These are phyloP conservation scores for Torymus aiolomorphi DNA, from an alignment of 2,888 invertebrate species.

Conservation along the genomic window DNA sequence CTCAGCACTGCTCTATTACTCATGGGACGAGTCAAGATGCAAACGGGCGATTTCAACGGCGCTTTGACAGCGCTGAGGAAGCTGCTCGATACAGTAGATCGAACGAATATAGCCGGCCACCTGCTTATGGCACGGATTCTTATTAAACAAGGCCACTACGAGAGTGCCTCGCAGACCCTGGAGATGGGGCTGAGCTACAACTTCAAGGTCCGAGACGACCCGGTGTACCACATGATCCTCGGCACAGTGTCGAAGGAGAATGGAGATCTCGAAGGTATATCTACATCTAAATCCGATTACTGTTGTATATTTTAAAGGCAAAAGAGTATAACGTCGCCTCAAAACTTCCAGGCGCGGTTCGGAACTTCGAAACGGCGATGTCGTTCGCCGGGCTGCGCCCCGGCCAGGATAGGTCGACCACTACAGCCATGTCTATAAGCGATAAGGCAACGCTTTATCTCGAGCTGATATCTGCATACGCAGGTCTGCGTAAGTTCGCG, in stretches of 20 bases:
- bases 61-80: slow-evolving; percentile 85
- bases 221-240: slow-evolving; percentile 91
- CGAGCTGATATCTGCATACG: slow-evolving; percentile 88
- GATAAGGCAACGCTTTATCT: slow-evolving; percentile 92
- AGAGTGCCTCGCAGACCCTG: slow-evolving; percentile 89
- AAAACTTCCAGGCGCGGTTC: slow-evolving; percentile 77
- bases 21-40: slow-evolving; percentile 87
- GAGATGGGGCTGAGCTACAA: slow-evolving; percentile 94
- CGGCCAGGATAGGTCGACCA: neutral
- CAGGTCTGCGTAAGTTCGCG: slow-evolving; percentile 82
- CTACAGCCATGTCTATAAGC: slow-evolving; percentile 67
- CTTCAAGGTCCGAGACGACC: slow-evolving; percentile 93
- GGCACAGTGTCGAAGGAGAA: slow-evolving; percentile 89
- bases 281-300: no score
- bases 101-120: slow-evolving; percentile 89
- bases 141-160: slow-evolving; percentile 82
- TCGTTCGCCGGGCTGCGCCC: slow-evolving; percentile 77
- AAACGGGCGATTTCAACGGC: slow-evolving; percentile 83
- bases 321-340: no score
- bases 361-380: slow-evolving; percentile 86
- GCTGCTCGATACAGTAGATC: slow-evolving; percentile 84
- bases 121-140: slow-evolving; percentile 91
- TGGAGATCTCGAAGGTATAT: slow-evolving; percentile 80
- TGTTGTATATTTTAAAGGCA: no score
- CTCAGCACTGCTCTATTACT: slow-evolving; percentile 82